Evolutionary conservation across 2,113 vertebrate species (phyloP), one percentile per base, ranked within the genome.

Genomic region (Myrmophylax atrothorax): DNA sequence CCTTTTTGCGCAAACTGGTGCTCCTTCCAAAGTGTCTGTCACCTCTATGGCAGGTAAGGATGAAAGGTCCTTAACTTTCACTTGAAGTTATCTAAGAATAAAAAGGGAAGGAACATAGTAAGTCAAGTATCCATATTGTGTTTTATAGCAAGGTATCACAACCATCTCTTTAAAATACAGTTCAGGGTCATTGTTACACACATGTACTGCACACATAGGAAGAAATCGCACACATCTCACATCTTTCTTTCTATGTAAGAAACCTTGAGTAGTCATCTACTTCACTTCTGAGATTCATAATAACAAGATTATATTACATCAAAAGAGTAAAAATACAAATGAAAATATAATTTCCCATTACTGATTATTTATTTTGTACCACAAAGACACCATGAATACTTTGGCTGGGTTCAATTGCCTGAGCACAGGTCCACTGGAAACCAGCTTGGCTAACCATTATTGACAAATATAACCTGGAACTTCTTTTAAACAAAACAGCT

Each of bases 21-120:
- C 66, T 96, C 95, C 93, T 91, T 95, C 66, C 78, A 94, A 58
- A 80, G 67, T 47, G 81, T 92, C 81, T 95, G 95, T 90, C 90
- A 81, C 55, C 22, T 96, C 79, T 97, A 81, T 9, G 38, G 84
- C 87, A 90, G 69, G 50, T 53, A 89, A 91, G 80, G 90, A 96
- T 85, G 91, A 93, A 91, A 82, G 55, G 87, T 83, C 90, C 92
- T 96, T 76, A 90, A 85, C 46, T 60, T 92, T 79, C 60, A 64
- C 83, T 81, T 72, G 46, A 37, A 93, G 59, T 82, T 94, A 93
- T 53, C 96, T 96, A 82, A 16, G 14, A 38, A 35, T 16, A 85
- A 95, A 72, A 91, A 85, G 5, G 15, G 37, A 89, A 74, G 79
- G 40, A 80, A 73, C 22, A 92, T 9, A 64, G 15, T 95, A 81